These are phyloP conservation scores for Idris sp. DNA, from an alignment of 1,140 invertebrate genomes.

Conservation along the genomic window DNA sequence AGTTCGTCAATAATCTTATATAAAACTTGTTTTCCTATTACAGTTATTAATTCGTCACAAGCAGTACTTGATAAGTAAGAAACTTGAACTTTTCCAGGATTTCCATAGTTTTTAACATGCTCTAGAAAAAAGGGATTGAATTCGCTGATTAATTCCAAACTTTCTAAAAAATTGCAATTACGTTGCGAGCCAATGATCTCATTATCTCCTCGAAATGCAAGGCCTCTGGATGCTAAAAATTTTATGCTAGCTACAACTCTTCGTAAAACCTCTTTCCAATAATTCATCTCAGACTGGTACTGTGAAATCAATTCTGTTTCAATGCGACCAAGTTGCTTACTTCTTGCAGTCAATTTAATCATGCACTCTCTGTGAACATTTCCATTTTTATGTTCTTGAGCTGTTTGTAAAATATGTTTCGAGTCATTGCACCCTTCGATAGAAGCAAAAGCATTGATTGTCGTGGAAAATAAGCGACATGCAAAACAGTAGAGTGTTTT, in stretches of 20 bases:
- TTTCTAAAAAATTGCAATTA: background rate
- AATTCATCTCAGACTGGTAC: slow-evolving; percentile 1
- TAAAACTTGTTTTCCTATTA: too few species aligned
- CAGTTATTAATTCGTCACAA: too few species aligned
- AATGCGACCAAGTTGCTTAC: slow-evolving; percentile 3
- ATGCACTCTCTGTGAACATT: slow-evolving; percentile 11
- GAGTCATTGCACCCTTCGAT: slow-evolving; percentile 14
- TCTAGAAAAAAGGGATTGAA: background rate
- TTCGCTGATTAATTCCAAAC: background rate
- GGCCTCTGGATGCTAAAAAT: slow-evolving; percentile 25
- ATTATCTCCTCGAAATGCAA: slow-evolving; percentile 58
- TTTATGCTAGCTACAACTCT: slow-evolving; percentile 24
- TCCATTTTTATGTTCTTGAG: slow-evolving; percentile 24
- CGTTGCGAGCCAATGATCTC: slow-evolving; percentile 23
- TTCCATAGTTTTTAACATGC: background rate
- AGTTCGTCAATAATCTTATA: too few species aligned
- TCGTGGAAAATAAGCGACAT: slow-evolving; percentile 11
- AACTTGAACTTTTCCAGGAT: background rate
- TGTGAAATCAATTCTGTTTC: background rate
- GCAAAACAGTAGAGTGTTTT: slow-evolving; percentile 18
- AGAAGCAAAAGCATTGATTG: background rate
- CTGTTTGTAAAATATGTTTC: slow-evolving; percentile 4
- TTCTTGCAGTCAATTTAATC: slow-evolving; percentile 6
- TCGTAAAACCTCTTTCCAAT: slow-evolving; percentile 14
- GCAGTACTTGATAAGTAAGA: slow-evolving; percentile 2